phyloP scores from a whole-genome alignment of 2,113 vertebrate genomes.

The Hucho hucho region DNA sequence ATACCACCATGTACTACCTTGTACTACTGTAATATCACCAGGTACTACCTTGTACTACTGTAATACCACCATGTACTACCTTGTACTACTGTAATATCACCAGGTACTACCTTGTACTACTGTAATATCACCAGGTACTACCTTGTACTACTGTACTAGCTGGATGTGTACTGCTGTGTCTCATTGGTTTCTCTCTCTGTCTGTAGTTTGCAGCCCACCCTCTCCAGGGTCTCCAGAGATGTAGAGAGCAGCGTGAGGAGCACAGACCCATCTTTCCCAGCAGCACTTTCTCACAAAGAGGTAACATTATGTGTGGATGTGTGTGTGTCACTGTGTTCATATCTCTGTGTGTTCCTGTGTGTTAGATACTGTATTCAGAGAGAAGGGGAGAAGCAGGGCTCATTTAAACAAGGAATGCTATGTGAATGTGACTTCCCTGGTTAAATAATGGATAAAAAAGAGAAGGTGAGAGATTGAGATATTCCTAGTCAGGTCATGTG shows the following conservation, averaged over 20 bases:
- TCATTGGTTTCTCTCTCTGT: neutral
- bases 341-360: neutral
- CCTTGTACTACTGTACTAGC: neutral
- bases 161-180: neutral
- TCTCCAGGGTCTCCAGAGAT: constrained; percentile 51
- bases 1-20: no score
- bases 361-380: neutral
- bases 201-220: constrained; percentile 29
- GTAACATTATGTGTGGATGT: constrained; percentile 49
- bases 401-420: neutral
- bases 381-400: neutral
- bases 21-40: no score
- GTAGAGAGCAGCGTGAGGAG: constrained; percentile 56
- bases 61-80: no score
- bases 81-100: no score
- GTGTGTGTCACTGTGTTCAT: neutral
- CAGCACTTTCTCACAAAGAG: constrained; percentile 62
- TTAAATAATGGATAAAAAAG: no score
- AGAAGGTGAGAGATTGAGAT: no score
- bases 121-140: neutral
- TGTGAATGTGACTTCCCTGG: neutral
- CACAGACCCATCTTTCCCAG: constrained; percentile 36
- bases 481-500: no score
- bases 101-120: no score
- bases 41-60: no score